Evolutionary conservation across 2,113 vertebrate genomes (phyloP).

Genomic region (Macaca mulatta): DNA sequence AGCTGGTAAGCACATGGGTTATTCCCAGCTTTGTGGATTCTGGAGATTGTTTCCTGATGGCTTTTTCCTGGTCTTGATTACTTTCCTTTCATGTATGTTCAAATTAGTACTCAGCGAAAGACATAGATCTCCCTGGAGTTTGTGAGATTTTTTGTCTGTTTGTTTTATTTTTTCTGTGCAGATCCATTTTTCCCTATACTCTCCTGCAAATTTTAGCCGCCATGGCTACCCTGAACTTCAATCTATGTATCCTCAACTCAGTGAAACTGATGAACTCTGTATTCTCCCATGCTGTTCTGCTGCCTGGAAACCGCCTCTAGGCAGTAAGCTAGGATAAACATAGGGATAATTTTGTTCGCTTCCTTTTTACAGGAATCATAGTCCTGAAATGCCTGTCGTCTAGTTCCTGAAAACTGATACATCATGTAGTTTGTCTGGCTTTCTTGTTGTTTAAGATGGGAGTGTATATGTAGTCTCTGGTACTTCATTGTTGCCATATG

Average conservation of each 20-base stretch:
- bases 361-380: background rate
- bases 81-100: background rate
- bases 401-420: background rate
- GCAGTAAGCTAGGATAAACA: background rate
- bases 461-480: background rate
- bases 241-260: background rate
- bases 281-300: background rate
- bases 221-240: background rate
- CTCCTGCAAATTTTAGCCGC: background rate
- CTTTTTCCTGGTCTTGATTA: background rate
- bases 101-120: background rate
- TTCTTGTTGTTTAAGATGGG: background rate
- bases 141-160: too few relatives aligned
- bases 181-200: background rate
- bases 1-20: background rate
- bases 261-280: background rate
- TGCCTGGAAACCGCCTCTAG: background rate
- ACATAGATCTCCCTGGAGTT: background rate
- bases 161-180: background rate
- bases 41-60: background rate
- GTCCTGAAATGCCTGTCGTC: background rate
- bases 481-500: background rate
- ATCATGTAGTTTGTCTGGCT: background rate
- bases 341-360: background rate
- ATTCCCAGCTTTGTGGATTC: background rate